These are phyloP conservation scores for Campoplex nolae DNA, from an alignment of 2,888 invertebrate genomes.

Conservation along the genomic window DNA sequence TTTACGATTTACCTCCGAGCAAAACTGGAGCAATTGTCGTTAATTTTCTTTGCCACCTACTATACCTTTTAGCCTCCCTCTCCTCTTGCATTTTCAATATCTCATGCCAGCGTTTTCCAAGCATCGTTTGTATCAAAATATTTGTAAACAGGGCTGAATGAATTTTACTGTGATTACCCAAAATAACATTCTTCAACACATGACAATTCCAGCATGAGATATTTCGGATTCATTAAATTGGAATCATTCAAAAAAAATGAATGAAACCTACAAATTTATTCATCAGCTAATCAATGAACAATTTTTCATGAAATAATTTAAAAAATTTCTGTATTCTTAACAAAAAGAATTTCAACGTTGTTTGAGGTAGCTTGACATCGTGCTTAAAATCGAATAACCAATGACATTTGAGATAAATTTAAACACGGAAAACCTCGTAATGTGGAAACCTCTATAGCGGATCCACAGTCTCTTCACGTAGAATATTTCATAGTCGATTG, in stretches of 20 bases:
- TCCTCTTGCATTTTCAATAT: not conserved
- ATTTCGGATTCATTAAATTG: too few species aligned
- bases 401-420: too few species aligned
- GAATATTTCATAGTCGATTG: constrained; percentile 17
- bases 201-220: too few species aligned
- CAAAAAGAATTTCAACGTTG: too few species aligned
- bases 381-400: too few species aligned
- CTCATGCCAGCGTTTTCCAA: not conserved
- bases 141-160: not conserved
- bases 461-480: not conserved
- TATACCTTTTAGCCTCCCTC: constrained; percentile 31
- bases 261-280: too few species aligned
- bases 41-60: constrained; percentile 68
- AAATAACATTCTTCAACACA: not conserved
- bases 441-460: not conserved
- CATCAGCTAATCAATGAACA: too few species aligned
- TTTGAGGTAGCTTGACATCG: too few species aligned
- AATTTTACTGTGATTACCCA: not conserved
- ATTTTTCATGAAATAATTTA: too few species aligned
- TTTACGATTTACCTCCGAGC: constrained; percentile 70
- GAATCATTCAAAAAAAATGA: too few species aligned
- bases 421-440: not conserved
- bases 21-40: constrained; percentile 74
- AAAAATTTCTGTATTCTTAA: too few species aligned
- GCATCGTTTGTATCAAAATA: not conserved